Evolutionary conservation across 2,888 invertebrate species (phyloP), one percentile per base, ranked within the genome.

Genomic region (Brachynemurus nebulosus): DNA sequence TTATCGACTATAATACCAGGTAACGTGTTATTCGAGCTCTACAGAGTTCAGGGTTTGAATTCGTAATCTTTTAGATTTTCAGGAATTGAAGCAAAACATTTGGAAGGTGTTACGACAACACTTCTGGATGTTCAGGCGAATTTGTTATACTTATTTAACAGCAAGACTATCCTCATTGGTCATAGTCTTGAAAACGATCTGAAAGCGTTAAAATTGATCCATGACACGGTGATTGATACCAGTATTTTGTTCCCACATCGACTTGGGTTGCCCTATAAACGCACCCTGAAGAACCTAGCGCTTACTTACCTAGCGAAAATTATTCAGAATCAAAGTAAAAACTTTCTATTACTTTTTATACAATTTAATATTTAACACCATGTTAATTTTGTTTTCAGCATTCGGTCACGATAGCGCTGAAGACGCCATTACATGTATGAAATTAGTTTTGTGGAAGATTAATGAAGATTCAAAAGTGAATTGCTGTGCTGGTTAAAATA

Each of bases 171-270:
- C 55, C 70, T 98, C n/a, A 80, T 98, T 51, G 98, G 98, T 1
- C 98, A 98, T 65, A 92, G 93, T 66, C 75, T 98, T 57, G 97
- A 98, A 62, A 92, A 90, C 53, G 98, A 98, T 69, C 77, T 97
- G 57, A 86, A 89, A 64, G 91, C 92, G 17, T 69, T 98, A 25
- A 92, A 91, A 69, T 67, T 95, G 45, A 80, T 93, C 50, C 95
- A 96, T 59, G 76, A 79, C 48, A 84, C 80, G 19, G 83, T 96
- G 8, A 83, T 97, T 21, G 97, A 98, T 59, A 97, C 98, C 1
- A 86, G 93, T 52, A 75, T 95, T 25, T 72, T 97, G 52, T 98
- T 86, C 66, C 97, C 97, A 2, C 97, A 98, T 64, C 83, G 85
- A 66, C 78, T 86, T 72, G 96, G 96, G 0, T 80, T 79, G 47